Evolutionary conservation across 2,888 invertebrate genomes (phyloP), one percentile per base, ranked within the genome.

Genomic region (Apoda limacodes): DNA sequence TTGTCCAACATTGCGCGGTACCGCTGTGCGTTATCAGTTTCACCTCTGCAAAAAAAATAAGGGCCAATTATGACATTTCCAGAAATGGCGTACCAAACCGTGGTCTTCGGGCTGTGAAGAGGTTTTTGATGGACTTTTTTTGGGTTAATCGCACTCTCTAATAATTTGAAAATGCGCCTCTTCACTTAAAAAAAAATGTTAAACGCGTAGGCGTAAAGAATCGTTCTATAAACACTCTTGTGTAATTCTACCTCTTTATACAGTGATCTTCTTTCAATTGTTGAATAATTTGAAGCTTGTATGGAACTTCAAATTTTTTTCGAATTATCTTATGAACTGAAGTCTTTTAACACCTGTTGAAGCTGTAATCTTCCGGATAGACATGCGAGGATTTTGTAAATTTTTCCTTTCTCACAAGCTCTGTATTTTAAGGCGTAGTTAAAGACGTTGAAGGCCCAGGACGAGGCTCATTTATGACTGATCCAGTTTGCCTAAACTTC

Each of bases 151-250:
- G n/a, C n/a, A n/a, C n/a, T n/a, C n/a, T 7, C 34, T 32, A 9
- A 23, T 27, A 6, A 35, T 32, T 22, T 42, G 31, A 31, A 42
- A 42, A 42, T 36, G 33, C 10, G 31, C 36, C 23, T 38, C 37
- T 22, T 38, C 24, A 21, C 29, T 30, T n/a, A 26, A 34, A 33
- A 30, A 36, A 29, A 13, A 33, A 30, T 20, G 9, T 25, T 6
- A 30, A 9, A 9, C 13, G 22, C 13, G 9, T 17, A 13, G 23
- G 27, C 9, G 13, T 38, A 15, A 21, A 25, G 30, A 34, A 32
- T 9, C 29, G 26, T 26, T 38, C 26, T 17, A 34, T 11, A n/a
- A n/a, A n/a, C n/a, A n/a, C n/a, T n/a, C n/a, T n/a, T n/a, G n/a
- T n/a, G n/a, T n/a, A n/a, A n/a, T n/a, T n/a, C n/a, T n/a, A n/a